Base-by-base conservation (phyloP, 1,140 invertebrate genomes). In the Ceratina japonica region DNA sequence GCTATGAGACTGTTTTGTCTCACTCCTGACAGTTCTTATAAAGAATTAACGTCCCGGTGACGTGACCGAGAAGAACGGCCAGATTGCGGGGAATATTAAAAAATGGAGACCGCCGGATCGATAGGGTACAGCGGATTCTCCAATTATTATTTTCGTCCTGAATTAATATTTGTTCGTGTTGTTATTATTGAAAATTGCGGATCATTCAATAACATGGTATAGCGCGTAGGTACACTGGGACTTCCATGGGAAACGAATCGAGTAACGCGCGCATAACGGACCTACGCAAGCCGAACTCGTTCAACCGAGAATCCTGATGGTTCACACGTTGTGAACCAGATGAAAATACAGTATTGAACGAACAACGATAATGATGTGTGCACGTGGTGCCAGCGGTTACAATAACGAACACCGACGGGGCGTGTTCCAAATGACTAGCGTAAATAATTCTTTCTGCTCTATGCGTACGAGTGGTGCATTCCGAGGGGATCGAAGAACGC, bases 401-500 rank as follows among this genome's bases (percentile, higher is more conserved):
- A 51, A 20, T 27, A 68, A n/a, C 49, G 68, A 22, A 24, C 56
- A 56, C 31, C 44, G 75, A 72, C 49, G 16, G 49, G 2, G 12
- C 3, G 16, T 69, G 24, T 75, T 68, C 52, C 73, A 61, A 76
- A 37, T 76, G 82, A 81, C 75, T 75, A 62, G 68, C 79, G 74
- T 80, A 75, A 80, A 75, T 80, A 80, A 75, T 80, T 75, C 63
- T 59, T 63, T 82, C 31, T 72, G 49, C 27, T 56, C 44, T 59
- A 71, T 83, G 64, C 71, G 72, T 68, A 75, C 51, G 22, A 56
- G 56, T 52, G 54, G 44, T 61, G 64, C 56, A 79, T 79, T 69
- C 78, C 78, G 16, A 62, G 78, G 70, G 78, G 62, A 75, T 80
- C 49, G 72, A 69, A 75, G 51, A 70, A 66, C 70, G 70, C 74